These are phyloP conservation scores for Pristionchus mayeri DNA, from an alignment of 2,888 invertebrate genomes.

Conservation along the genomic window DNA sequence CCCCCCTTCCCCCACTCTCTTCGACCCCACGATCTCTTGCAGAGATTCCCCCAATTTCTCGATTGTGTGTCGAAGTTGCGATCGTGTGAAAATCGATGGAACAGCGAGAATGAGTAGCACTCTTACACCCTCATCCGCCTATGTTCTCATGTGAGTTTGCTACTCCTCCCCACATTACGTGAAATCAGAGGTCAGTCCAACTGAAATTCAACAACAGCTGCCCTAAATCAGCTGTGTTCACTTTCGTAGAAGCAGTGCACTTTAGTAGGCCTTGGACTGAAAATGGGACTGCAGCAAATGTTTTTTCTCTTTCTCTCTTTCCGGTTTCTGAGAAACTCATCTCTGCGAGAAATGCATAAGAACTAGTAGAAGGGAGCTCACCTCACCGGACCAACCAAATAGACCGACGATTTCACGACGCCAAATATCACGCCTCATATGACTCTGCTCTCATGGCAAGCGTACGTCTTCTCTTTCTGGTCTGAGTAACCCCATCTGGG, in stretches of 20 bases:
- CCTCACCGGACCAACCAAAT: background rate
- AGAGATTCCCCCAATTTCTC: background rate
- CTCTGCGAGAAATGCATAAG: background rate
- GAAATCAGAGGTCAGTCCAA: background rate
- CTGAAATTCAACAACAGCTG: background rate
- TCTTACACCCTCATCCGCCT: background rate
- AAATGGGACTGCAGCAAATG: too few species aligned
- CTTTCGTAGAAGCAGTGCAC: background rate
- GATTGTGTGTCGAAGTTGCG: slow-evolving; percentile 2
- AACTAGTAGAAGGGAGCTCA: background rate
- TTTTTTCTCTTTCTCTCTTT: background rate
- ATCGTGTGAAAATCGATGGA: background rate
- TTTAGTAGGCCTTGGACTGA: too few species aligned
- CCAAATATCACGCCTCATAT: slow-evolving; percentile 32
- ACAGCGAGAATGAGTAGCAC: background rate
- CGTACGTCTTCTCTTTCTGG: background rate
- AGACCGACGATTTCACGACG: background rate
- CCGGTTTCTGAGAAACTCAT: background rate
- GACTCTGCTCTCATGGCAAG: background rate
- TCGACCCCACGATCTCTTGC: background rate
- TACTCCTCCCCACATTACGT: background rate
- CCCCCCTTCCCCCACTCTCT: background rate
- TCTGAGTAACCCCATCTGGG: background rate
- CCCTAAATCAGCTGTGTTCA: background rate
- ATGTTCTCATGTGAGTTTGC: slow-evolving; percentile 14